Conservation (phyloP, 2,888 invertebrate species). For the Didymodactylos carnosus region DNA sequence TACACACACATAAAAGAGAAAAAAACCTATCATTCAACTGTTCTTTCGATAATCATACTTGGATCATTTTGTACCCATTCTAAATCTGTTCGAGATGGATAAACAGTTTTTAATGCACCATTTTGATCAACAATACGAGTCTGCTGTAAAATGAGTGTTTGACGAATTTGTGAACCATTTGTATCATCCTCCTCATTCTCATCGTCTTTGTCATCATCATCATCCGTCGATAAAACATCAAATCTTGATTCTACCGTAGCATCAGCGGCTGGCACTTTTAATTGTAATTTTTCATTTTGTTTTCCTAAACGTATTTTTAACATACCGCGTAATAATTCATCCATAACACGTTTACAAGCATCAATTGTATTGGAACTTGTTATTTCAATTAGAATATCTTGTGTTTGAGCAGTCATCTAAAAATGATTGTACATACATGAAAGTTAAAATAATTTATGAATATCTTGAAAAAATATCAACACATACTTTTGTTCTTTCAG, state of each 20-base stretch:
- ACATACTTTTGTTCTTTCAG: constrained; percentile 53
- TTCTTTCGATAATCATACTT: no score
- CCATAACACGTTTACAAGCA: constrained; percentile 47
- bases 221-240: neutral
- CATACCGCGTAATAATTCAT: constrained; percentile 47
- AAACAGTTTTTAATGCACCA: constrained; percentile 52
- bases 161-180: constrained; percentile 19
- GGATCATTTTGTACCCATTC: no score
- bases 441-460: neutral
- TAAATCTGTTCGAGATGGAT: constrained; percentile 56
- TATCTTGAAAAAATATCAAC: neutral
- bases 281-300: neutral
- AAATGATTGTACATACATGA: no score
- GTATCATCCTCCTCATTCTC: constrained; percentile 17
- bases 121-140: constrained; percentile 50
- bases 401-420: constrained; percentile 49
- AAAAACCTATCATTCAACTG: no score
- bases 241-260: no score
- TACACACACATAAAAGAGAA: no score
- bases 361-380: constrained; percentile 49
- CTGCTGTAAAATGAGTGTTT: constrained; percentile 41
- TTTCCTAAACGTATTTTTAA: constrained; percentile 23
- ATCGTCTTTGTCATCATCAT: neutral
- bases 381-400: constrained; percentile 52
- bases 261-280: no score